Evolutionary conservation across 2,797 vertebrate species (phyloP).

Genomic region (Fistularia tabacaria): DNA sequence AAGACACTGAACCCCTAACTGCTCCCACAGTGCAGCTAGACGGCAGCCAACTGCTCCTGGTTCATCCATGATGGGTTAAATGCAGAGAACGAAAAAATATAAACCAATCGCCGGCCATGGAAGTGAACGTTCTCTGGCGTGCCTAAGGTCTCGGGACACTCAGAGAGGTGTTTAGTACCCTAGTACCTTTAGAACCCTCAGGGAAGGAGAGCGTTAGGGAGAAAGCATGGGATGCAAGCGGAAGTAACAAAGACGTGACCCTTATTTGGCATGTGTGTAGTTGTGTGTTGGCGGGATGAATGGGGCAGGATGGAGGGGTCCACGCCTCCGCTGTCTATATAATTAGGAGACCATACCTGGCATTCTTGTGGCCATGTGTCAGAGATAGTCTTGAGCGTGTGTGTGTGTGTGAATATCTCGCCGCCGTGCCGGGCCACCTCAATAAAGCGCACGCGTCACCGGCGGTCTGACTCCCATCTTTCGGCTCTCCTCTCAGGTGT

Average conservation of each 20-base stretch:
- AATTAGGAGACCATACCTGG: constrained; percentile 67
- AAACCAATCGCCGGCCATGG: no score
- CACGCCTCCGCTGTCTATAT: constrained; percentile 51
- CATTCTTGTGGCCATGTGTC: constrained; percentile 52
- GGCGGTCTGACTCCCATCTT: no score
- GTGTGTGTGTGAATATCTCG: neutral
- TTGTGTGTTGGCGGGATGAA: constrained; percentile 21
- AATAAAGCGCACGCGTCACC: neutral
- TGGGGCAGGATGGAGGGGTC: constrained; percentile 33
- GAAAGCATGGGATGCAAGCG: constrained; percentile 11
- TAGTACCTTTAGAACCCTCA: no score
- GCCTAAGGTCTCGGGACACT: no score
- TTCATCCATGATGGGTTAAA: no score
- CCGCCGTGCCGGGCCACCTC: neutral
- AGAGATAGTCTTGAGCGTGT: constrained; percentile 16
- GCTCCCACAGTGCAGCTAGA: no score
- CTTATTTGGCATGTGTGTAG: constrained; percentile 22
- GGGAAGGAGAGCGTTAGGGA: no score
- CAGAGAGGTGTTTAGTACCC: no score
- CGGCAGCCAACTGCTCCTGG: no score
- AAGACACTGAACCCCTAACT: no score
- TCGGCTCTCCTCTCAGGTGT: constrained; percentile 76
- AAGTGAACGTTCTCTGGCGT: no score
- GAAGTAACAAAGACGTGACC: constrained; percentile 39
- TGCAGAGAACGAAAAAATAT: no score